These are phyloP conservation scores for Drepana falcataria DNA, from an alignment of 2,888 invertebrate genomes.

Conservation along the genomic window DNA sequence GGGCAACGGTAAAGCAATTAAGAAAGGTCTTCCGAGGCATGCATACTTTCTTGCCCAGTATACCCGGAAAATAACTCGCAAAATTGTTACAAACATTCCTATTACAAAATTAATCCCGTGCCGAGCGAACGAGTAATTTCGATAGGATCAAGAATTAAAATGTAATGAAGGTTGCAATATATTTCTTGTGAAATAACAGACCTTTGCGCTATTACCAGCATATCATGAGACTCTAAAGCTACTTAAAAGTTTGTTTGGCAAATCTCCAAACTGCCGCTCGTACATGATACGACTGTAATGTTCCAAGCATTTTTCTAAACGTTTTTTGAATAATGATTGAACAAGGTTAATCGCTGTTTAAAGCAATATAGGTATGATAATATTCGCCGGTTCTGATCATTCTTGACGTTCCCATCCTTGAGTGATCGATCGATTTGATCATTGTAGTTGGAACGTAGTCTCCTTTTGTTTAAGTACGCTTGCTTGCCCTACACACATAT, in stretches of 20 bases:
- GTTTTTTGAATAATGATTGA: conserved; percentile 4
- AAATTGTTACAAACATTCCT: no score
- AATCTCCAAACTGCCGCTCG: conserved; percentile 29
- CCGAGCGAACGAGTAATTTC: conserved; percentile 7
- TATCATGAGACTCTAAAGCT: conserved; percentile 25
- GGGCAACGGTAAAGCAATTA: no score
- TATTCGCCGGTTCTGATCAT: no score
- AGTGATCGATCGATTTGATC: no score
- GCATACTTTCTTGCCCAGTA: no score
- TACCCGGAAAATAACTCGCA: no score
- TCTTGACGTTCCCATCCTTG: no score
- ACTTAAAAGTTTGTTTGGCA: conserved; percentile 40
- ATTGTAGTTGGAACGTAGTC: no score
- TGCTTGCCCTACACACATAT: no score
- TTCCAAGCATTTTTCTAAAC: conserved; percentile 12
- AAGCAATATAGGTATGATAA: no score
- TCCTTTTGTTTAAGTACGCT: no score
- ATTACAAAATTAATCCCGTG: neutral
- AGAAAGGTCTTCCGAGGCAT: no score
- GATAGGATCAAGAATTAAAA: conserved; percentile 18
- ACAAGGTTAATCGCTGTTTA: conserved; percentile 1
- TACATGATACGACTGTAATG: conserved; percentile 30
- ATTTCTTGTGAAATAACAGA: conserved; percentile 18
- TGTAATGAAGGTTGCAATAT: conserved; percentile 13
- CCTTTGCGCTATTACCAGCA: conserved; percentile 22